Evolutionary conservation across 2,888 invertebrate species (phyloP).

Genomic region (Apamea monoglypha): DNA sequence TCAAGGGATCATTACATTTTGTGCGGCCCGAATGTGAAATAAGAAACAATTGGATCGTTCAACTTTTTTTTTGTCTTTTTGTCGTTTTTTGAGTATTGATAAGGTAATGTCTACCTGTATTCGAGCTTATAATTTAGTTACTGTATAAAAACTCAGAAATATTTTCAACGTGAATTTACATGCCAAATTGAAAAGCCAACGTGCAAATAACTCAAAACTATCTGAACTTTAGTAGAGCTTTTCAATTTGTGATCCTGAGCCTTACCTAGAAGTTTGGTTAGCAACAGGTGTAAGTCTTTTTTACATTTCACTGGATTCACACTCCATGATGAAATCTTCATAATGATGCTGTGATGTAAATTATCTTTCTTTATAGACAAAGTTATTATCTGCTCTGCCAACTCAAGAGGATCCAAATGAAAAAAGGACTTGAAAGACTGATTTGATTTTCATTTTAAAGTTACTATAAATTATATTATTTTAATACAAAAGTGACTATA

Average conservation of each 20-base stretch:
- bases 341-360: neutral
- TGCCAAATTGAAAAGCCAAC: slow-evolving; percentile 5
- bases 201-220: neutral
- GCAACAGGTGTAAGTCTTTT: slow-evolving; percentile 19
- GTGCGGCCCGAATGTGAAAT: slow-evolving; percentile 75
- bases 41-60: slow-evolving; percentile 70
- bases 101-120: neutral
- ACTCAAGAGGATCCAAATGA: neutral
- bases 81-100: neutral
- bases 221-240: no score
- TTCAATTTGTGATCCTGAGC: slow-evolving; percentile 20
- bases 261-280: slow-evolving; percentile 19
- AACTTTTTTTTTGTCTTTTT: slow-evolving; percentile 16
- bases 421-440: neutral
- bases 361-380: neutral
- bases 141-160: neutral
- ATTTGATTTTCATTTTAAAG: neutral
- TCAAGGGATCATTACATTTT: slow-evolving; percentile 74
- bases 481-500: neutral
- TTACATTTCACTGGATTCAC: neutral
- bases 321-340: neutral
- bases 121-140: neutral
- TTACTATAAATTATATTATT: neutral
- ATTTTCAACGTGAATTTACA: neutral
- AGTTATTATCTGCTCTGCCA: neutral